These are phyloP conservation scores for Dilophus febrilis DNA, from an alignment of 2,888 invertebrate species.

Conservation along the genomic window DNA sequence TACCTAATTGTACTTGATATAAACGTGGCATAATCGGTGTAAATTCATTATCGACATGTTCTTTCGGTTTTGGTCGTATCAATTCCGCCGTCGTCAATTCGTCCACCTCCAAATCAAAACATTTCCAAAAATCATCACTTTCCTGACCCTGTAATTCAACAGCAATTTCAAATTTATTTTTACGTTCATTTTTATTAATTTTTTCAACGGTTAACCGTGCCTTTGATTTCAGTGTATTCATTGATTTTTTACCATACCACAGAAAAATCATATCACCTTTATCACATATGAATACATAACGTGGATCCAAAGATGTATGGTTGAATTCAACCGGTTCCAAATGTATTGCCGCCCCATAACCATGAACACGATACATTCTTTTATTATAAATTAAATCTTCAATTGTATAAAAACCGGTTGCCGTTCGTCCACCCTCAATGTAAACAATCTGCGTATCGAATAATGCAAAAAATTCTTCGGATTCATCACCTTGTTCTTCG, in stretches of 20 bases:
- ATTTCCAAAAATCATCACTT: conserved; percentile 67
- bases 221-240: conserved; percentile 74
- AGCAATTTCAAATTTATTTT: conserved; percentile 81
- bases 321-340: conserved; percentile 69
- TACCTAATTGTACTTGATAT: conserved; percentile 91
- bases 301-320: conserved; percentile 64
- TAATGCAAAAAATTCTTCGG: conserved; percentile 82
- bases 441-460: conserved; percentile 86
- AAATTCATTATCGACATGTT: conserved; percentile 22
- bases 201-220: conserved; percentile 78
- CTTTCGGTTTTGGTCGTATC: conserved; percentile 24
- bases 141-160: conserved; percentile 72
- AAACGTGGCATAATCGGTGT: conserved; percentile 43
- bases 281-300: conserved; percentile 85
- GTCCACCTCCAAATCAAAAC: conserved; percentile 43
- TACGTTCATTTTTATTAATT: conserved; percentile 95
- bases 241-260: conserved; percentile 66
- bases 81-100: conserved; percentile 31
- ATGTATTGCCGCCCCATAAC: conserved; percentile 71
- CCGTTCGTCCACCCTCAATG: conserved; percentile 93
- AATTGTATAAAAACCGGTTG: conserved; percentile 92
- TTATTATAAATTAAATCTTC: conserved; percentile 77
- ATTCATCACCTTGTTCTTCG: conserved; percentile 95
- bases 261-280: conserved; percentile 70
- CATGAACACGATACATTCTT: conserved; percentile 76